Evolutionary conservation across 2,888 invertebrate species (phyloP).

Genomic region (Punctoribates punctum): DNA sequence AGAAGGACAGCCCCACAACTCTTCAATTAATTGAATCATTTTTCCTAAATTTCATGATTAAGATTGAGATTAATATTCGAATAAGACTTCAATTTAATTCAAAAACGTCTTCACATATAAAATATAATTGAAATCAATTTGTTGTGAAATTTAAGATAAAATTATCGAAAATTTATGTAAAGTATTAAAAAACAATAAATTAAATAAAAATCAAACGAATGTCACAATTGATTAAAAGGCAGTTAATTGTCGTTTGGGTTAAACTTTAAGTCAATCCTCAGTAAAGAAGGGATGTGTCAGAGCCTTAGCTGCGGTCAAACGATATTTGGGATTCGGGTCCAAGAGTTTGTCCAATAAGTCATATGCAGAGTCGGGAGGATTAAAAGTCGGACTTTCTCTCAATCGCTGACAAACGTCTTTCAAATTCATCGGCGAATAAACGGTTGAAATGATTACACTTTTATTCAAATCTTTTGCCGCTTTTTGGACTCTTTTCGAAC

Average conservation of each 20-base stretch:
- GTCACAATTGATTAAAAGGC: too few species aligned
- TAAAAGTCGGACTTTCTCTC: conserved; percentile 27
- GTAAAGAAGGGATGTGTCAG: conserved; percentile 70
- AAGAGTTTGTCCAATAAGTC: conserved; percentile 67
- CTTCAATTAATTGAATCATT: too few species aligned
- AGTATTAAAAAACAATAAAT: too few species aligned
- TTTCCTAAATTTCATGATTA: too few species aligned
- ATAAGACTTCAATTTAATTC: too few species aligned
- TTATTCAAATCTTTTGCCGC: conserved; percentile 67
- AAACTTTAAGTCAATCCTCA: conserved; percentile 5
- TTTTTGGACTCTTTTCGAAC: conserved; percentile 65
- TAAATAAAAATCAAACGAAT: too few species aligned
- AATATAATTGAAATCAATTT: too few species aligned
- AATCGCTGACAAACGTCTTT: conserved; percentile 54
- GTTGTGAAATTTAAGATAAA: too few species aligned
- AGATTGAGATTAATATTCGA: too few species aligned
- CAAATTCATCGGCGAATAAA: conserved; percentile 52
- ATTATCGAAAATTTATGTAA: too few species aligned
- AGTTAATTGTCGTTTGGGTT: neutral
- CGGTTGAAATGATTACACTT: conserved; percentile 43
- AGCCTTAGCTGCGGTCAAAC: conserved; percentile 70
- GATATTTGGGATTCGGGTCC: conserved; percentile 70
- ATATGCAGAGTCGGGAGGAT: conserved; percentile 67
- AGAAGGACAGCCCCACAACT: too few species aligned
- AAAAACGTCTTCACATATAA: too few species aligned